Evolutionary conservation across 2,113 vertebrate species (phyloP).

Genomic region (Lonchura striata): DNA sequence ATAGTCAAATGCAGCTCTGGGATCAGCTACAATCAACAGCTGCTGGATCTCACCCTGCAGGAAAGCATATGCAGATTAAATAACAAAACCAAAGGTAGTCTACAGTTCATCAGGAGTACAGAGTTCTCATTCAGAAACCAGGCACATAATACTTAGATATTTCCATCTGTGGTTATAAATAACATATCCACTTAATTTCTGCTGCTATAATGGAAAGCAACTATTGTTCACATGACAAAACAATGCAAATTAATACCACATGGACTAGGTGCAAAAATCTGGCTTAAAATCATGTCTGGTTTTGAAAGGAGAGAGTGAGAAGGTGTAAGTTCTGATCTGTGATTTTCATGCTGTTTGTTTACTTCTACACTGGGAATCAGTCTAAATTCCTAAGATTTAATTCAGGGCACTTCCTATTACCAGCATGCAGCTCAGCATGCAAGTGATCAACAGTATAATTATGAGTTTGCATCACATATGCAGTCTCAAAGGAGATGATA

Average conservation of each 20-base stretch:
- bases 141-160: not conserved
- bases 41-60: slow-evolving; percentile 96
- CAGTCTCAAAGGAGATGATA: not conserved
- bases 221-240: not conserved
- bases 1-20: slow-evolving; percentile 94
- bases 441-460: not conserved
- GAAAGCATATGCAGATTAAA: slow-evolving; percentile 3
- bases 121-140: not conserved
- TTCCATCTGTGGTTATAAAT: not conserved
- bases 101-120: not conserved
- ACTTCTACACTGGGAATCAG: slow-evolving; percentile 25
- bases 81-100: not conserved
- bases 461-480: not conserved
- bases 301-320: not conserved
- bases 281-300: not conserved
- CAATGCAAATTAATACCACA: not conserved
- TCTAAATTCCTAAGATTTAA: slow-evolving; percentile 41
- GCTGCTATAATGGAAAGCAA: not conserved
- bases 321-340: not conserved
- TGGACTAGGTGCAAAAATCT: not conserved
- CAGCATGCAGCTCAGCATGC: slow-evolving; percentile 33
- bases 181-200: not conserved
- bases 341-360: slow-evolving; percentile 17
- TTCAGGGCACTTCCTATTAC: slow-evolving; percentile 22
- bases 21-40: slow-evolving; percentile 87